Percentiles rank a stretch among this genome's conserved stretches.
Evolutionary conservation across 2,113 vertebrate genomes (phyloP).

Genomic region (Percopsis transmontana): DNA sequence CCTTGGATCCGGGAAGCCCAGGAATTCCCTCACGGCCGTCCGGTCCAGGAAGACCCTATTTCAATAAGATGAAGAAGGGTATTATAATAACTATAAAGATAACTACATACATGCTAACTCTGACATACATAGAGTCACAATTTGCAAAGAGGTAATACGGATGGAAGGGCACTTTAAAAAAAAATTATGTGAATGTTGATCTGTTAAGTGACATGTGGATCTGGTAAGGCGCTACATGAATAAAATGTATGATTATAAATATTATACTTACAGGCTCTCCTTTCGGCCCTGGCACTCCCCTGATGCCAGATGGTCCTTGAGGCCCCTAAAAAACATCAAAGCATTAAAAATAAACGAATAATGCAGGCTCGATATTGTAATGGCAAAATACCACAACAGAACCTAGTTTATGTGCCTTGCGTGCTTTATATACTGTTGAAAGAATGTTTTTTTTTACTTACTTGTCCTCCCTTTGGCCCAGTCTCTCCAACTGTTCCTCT

Average conservation of each 20-base stretch:
- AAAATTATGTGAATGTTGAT: too few relatives aligned
- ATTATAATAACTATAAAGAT: not conserved
- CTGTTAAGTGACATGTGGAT: not conserved
- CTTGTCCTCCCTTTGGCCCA: constrained; percentile 85
- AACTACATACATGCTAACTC: too few relatives aligned
- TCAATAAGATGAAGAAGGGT: not conserved
- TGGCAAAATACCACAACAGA: too few relatives aligned
- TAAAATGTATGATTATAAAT: not conserved
- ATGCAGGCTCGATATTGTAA: too few relatives aligned
- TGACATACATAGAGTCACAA: not conserved
- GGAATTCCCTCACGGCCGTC: constrained; percentile 93
- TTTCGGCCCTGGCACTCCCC: constrained; percentile 88
- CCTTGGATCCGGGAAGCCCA: constrained; percentile 90
- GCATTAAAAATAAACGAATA: not conserved
- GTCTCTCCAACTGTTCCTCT: constrained; percentile 87
- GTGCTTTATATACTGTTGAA: too few relatives aligned
- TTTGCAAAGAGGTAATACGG: not conserved
- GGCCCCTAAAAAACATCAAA: constrained; percentile 76
- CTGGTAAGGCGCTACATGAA: not conserved
- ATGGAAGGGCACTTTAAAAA: too few relatives aligned
- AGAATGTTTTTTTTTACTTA: constrained; percentile 75
- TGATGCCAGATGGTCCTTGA: constrained; percentile 84
- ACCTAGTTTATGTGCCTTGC: too few relatives aligned
- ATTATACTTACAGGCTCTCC: constrained; percentile 86
- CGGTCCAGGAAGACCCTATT: constrained; percentile 89